A percentile compares a stretch with the other conserved stretches of the same genome.
Conservation (phyloP, 1,140 invertebrate genomes). For the Bombus cullumanus region DNA sequence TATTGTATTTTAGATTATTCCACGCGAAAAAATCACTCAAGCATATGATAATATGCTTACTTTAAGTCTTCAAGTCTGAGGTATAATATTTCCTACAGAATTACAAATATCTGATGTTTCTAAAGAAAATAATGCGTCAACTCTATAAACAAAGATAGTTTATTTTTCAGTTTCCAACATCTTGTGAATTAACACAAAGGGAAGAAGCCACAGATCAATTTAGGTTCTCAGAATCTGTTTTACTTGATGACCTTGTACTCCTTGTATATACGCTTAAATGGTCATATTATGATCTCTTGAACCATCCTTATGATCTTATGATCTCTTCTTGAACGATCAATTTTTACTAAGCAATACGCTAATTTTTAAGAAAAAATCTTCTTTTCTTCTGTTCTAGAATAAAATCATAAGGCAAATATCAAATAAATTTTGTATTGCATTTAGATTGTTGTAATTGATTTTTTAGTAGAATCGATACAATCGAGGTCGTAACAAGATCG, state of each 20-base stretch:
- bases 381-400: background rate
- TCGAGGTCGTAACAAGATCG: background rate
- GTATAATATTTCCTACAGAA: background rate
- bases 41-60: background rate
- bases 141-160: background rate
- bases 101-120: background rate
- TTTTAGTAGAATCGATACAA: background rate
- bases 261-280: slow-evolving; percentile 13
- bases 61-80: too few relatives aligned
- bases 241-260: background rate
- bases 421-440: background rate
- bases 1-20: background rate
- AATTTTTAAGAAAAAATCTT: background rate
- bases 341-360: too few relatives aligned
- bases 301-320: background rate
- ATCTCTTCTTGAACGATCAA: background rate
- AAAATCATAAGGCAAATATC: background rate
- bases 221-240: slow-evolving; percentile 1
- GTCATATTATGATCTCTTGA: slow-evolving; percentile 14
- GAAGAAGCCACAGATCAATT: background rate
- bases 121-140: background rate
- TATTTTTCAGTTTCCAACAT: background rate
- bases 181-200: background rate
- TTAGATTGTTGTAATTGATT: background rate
- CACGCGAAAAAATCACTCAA: background rate